These are phyloP conservation scores for Peromyscus leucopus DNA, from an alignment of 2,113 vertebrate species.

Conservation along the genomic window DNA sequence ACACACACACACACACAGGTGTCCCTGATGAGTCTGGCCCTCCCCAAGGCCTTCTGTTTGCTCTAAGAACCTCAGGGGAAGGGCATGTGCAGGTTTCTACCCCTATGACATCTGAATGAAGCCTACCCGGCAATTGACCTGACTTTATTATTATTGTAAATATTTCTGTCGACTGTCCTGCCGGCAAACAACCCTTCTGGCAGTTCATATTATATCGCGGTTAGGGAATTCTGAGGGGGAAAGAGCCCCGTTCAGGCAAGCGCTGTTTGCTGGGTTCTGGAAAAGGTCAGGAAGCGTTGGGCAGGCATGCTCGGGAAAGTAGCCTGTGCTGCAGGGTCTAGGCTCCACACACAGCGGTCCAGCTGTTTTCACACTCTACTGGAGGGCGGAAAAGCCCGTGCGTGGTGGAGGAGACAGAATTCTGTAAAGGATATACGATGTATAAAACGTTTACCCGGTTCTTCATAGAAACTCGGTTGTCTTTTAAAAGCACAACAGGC, in stretches of 20 bases:
- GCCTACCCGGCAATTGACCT: neutral
- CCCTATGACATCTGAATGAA: neutral
- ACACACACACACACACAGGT: neutral
- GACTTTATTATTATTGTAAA: neutral
- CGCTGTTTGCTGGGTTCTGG: neutral
- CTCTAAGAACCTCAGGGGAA: neutral
- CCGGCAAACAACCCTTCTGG: neutral
- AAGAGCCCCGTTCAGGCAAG: neutral
- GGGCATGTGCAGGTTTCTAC: neutral
- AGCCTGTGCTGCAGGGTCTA: neutral
- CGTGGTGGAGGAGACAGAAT: neutral
- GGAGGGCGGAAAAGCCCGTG: neutral
- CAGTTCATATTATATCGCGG: neutral
- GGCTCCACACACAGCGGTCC: neutral
- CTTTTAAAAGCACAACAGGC: slow-evolving; percentile 42
- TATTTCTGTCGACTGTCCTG: neutral
- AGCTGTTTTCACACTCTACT: neutral
- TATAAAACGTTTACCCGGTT: neutral
- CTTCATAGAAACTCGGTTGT: slow-evolving; percentile 14
- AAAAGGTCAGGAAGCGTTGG: slow-evolving; percentile 32
- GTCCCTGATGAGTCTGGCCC: neutral
- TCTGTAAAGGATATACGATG: neutral
- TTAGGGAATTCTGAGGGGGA: neutral
- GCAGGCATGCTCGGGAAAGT: neutral
- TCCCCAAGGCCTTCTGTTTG: neutral